Percentiles rank a stretch among this genome's conserved stretches.
Evolutionary conservation across 1,140 invertebrate genomes (phyloP).

Genomic region (Caenorhabditis remanei): DNA sequence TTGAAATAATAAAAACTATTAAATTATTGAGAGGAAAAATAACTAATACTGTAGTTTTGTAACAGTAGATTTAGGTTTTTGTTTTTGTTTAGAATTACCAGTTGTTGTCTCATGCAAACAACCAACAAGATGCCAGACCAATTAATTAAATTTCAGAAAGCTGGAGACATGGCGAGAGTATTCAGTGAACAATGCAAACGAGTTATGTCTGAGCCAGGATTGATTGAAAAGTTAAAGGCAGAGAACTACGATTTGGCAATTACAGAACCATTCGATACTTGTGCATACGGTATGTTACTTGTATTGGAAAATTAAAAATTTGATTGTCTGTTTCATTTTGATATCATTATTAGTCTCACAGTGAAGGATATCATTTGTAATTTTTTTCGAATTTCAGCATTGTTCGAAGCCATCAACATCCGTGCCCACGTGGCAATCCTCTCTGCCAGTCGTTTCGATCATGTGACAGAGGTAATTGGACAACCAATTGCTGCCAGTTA

Average conservation of each 20-base stretch:
- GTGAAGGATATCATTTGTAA: not conserved
- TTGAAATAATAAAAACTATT: no score
- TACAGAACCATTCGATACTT: conserved; percentile 49
- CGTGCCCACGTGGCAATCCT: conserved; percentile 27
- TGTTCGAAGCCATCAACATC: conserved; percentile 40
- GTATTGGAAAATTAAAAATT: not conserved
- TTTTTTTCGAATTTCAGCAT: not conserved
- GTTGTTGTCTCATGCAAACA: no score
- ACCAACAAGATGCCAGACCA: not conserved
- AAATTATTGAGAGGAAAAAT: no score
- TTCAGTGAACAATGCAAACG: conserved; percentile 7
- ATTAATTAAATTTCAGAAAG: not conserved
- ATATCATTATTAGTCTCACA: not conserved
- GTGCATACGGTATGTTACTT: conserved; percentile 32
- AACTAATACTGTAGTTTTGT: not conserved
- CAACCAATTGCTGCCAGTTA: conserved; percentile 49
- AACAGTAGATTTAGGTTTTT: not conserved
- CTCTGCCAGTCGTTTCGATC: conserved; percentile 24
- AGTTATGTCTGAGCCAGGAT: not conserved
- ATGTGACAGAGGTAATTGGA: conserved; percentile 14
- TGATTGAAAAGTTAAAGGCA: conserved; percentile 38
- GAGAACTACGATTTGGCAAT: conserved; percentile 56
- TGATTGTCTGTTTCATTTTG: no score
- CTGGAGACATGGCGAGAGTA: not conserved
- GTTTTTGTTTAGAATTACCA: not conserved